Conservation (phyloP, 1,140 invertebrate species). For the Drosophila melanogaster region Release_6_plus_ISO1_MT NC_004354.4:6516001-6516500, state of each 20-base stretch:
- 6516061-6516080: slow-evolving; percentile 50
- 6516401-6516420: slow-evolving; percentile 56
- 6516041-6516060: slow-evolving; percentile 77
- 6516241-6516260: neutral
- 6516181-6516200: neutral
- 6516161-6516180: slow-evolving; percentile 1
- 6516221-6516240: neutral
- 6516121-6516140: slow-evolving; percentile 1
- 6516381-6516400: slow-evolving; percentile 58
- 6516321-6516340: neutral
- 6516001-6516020: slow-evolving; percentile 39
- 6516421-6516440: slow-evolving; percentile 28
- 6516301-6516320: neutral
- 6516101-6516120: slow-evolving; percentile 8
- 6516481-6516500: neutral
- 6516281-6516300: neutral
- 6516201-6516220: no score
- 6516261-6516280: slow-evolving; percentile 9
- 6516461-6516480: slow-evolving; percentile 8
- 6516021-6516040: slow-evolving; percentile 74
- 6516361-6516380: slow-evolving; percentile 41
- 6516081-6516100: slow-evolving; percentile 38
- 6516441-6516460: slow-evolving; percentile 33
- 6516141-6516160: slow-evolving; percentile 12
- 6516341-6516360: slow-evolving; percentile 4